Evolutionary conservation across 1,140 invertebrate species (phyloP).

Genomic region (Triops cancriformis): DNA sequence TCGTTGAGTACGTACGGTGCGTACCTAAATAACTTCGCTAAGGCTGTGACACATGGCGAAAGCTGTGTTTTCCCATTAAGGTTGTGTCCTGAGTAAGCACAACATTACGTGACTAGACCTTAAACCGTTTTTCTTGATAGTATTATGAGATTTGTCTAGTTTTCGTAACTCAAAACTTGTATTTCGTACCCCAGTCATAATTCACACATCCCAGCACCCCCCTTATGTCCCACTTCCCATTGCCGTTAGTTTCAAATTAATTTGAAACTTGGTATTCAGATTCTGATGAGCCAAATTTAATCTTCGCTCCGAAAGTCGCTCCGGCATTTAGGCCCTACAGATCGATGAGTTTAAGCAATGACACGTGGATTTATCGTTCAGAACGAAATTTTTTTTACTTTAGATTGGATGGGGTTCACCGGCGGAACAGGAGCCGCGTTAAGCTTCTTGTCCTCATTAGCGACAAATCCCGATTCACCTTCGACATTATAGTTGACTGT

Average conservation of each 20-base stretch:
- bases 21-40: neutral
- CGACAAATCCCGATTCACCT: conserved; percentile 31
- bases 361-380: neutral
- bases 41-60: neutral
- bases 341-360: neutral
- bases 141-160: neutral
- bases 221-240: neutral
- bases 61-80: neutral
- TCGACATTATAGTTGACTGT: conserved; percentile 32
- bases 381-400: neutral
- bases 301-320: neutral
- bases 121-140: neutral
- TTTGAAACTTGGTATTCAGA: neutral
- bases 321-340: neutral
- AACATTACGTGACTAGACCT: neutral
- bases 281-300: neutral
- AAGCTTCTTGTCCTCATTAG: conserved; percentile 25
- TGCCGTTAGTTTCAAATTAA: neutral
- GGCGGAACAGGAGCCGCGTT: neutral
- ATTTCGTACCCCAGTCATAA: neutral
- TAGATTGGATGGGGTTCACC: neutral
- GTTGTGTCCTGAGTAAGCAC: neutral
- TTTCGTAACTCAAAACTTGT: neutral
- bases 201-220: neutral
- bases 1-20: neutral